Percentiles rank a stretch among this genome's conserved stretches.
Evolutionary conservation across 1,140 invertebrate species (phyloP).

Genomic region (Anagrus nilaparvatae): DNA sequence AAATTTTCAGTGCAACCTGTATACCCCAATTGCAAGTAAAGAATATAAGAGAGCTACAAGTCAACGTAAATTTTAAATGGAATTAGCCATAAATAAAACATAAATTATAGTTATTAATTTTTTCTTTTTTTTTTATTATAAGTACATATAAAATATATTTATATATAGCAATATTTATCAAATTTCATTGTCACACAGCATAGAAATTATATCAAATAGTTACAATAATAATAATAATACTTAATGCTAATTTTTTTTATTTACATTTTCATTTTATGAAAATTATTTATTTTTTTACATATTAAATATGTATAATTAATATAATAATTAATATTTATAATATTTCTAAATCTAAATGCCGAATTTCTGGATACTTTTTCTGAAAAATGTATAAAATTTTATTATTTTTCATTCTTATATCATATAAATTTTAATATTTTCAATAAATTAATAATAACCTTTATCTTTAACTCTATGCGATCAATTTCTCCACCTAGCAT

Average conservation of each 20-base stretch:
- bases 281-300: too few relatives aligned
- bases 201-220: too few relatives aligned
- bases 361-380: slow-evolving; percentile 86
- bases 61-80: too few relatives aligned
- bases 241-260: too few relatives aligned
- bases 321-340: slow-evolving; percentile 49
- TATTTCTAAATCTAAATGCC: slow-evolving; percentile 91
- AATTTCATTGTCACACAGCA: background rate
- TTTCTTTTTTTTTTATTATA: background rate
- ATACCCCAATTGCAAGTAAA: too few relatives aligned
- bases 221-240: too few relatives aligned
- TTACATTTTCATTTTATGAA: too few relatives aligned
- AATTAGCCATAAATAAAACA: too few relatives aligned
- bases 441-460: slow-evolving; percentile 47
- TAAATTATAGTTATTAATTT: background rate
- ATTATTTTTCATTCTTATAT: background rate
- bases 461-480: slow-evolving; percentile 89
- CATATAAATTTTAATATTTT: background rate
- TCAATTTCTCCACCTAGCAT: slow-evolving; percentile 95
- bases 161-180: background rate
- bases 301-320: slow-evolving; percentile 15
- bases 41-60: too few relatives aligned
- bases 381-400: slow-evolving; percentile 45
- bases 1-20: too few relatives aligned
- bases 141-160: background rate